Evolutionary conservation across 2,113 vertebrate species (phyloP), one percentile per base, ranked within the genome.

Genomic region (Myanophis thanlyinensis): DNA sequence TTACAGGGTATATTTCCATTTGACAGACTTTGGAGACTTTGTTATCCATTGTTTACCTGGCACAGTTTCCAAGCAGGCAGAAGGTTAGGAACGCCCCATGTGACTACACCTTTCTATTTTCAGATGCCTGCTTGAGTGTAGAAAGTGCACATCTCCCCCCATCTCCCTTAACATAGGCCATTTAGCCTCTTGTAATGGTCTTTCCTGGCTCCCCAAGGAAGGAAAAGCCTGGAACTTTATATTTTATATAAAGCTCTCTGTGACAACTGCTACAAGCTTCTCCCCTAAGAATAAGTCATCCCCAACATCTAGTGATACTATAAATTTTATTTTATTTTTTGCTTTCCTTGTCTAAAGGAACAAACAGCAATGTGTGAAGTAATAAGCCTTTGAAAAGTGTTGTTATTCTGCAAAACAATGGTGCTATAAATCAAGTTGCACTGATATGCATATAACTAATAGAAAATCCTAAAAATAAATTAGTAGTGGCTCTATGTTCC

Each of bases 21-120:
- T 88, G 84, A 56, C 12, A 48, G 10, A 5, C 88, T 85, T 44
- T 25, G 20, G 35, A 59, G 49, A 15, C 53, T 90, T 89, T 52
- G 51, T 62, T 86, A 48, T 86, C 53, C 52, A 53, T 90, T 85
- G 46, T 92, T 92, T 92, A 85, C 46, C 89, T 49, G 35, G 67
- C 88, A 59, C 8, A 25, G 56, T 89, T 85, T 85, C 52, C 92
- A 92, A 85, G n/a, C 5, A 27, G 51, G 52, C 73, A 62, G 53
- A 62, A 86, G n/a, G 80, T 23, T 47, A 93, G 44, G 23, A 89
- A 49, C 23, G 40, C 53, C 53, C 88, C 15, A 0, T 90, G 92
- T 86, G 73, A 80, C n/a, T 80, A 27, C 47, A 89, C 73, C 52
- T 27, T 51, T 86, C 88, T 90, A 86, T 93, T 93, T 89, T 89